Evolutionary conservation across 2,888 invertebrate genomes (phyloP).

Genomic region (Blastobasis lacticolella): DNA sequence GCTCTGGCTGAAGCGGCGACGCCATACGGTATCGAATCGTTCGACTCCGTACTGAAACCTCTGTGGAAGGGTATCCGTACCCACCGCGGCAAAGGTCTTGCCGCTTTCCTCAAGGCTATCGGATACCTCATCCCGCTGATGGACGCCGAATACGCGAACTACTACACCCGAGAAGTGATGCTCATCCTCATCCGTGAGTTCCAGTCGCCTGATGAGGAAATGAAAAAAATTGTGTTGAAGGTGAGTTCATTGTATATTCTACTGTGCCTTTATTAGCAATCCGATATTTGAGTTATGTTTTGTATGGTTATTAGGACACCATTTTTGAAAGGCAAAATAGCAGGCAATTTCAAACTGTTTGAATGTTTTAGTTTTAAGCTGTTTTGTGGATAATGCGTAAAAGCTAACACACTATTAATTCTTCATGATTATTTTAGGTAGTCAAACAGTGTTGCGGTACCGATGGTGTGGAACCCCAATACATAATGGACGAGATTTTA

Average conservation of each 20-base stretch:
- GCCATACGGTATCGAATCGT: conserved; percentile 99
- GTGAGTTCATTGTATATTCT: conserved; percentile 44
- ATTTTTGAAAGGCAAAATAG: no score
- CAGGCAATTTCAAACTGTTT: no score
- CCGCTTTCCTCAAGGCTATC: conserved; percentile 99
- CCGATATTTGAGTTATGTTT: no score
- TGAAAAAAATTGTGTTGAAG: conserved; percentile 99
- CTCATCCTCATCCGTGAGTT: conserved; percentile 97
- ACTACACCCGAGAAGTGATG: conserved; percentile 99
- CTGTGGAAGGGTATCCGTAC: conserved; percentile 99
- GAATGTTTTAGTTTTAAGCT: no score
- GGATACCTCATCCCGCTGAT: conserved; percentile 99
- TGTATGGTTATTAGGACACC: neutral
- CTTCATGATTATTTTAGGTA: conserved; percentile 69
- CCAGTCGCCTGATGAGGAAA: conserved; percentile 99
- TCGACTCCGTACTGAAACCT: conserved; percentile 99
- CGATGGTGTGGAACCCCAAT: conserved; percentile 99
- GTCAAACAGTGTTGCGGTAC: conserved; percentile 99
- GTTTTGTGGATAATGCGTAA: no score
- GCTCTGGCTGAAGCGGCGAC: conserved; percentile 99
- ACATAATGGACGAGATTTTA: conserved; percentile 99
- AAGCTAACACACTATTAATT: no score
- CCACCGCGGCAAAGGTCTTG: conserved; percentile 92
- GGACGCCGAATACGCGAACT: conserved; percentile 99
- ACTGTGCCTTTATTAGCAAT: neutral